Base-by-base conservation (phyloP, 2,113 vertebrate genomes). In the Trichomycterus rosablanca region DNA sequence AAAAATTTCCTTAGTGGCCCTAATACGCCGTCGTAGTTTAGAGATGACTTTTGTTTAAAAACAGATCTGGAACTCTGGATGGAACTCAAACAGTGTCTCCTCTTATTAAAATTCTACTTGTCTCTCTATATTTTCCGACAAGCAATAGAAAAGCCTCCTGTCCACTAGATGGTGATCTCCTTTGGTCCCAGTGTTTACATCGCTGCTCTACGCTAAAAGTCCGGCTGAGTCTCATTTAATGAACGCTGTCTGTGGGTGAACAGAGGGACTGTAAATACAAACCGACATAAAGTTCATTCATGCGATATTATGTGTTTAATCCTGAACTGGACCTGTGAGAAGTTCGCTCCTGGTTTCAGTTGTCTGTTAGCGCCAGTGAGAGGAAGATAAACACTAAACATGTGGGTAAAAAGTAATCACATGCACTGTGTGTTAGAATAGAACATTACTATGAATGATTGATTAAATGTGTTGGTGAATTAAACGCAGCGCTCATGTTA, bases 331-430 rank as follows among this genome's bases (percentile, higher is more conserved):
- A 23, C 24, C 9, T n/a, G 19, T 18, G 4, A 35, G 7, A 45
- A 5, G 26, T 35, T 16, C 46, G n/a, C 19, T 11, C 11, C 12
- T 23, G 37, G 5, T 8, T 32, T 10, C 42, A 20, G 19, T 9
- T 11, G 49, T 18, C 18, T 34, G 28, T 40, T 37, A 9, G 14
- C 23, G 16, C 15, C 19, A 18, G n/a, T 9, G 30, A 55, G 30
- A 64, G 30, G 50, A 63, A 15, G 30, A 37, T 44, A 54, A 23
- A 35, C 23, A 39, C 8, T 54, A 9, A 37, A 46, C 42, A 64
- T 56, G 62, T 64, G 52, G 40, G 62, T 64, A 64, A 64, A 63
- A 10, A 23, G 15, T 11, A 15, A 48, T 20, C 18, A 53, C 26
- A 8, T 14, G 7, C 28, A 23, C 32, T 39, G 10, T 9, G 10